Evolutionary conservation across 2,113 vertebrate genomes (phyloP), one percentile per base, ranked within the genome.

Genomic region (Platichthys flesus): DNA sequence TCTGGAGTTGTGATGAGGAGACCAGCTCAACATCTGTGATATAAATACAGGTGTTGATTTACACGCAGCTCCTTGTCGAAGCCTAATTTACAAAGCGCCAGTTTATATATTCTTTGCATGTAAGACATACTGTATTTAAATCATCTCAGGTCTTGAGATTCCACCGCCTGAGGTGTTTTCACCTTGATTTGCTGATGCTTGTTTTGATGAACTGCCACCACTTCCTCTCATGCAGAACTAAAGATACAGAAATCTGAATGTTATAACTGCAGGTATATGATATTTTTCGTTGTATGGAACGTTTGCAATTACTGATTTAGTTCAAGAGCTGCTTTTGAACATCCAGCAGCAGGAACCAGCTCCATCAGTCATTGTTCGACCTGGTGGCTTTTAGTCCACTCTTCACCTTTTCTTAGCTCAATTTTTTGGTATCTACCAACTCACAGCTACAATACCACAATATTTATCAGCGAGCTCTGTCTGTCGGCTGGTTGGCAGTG

Each of bases 21-120:
- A 80, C 80, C 77, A 73, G 2, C 62, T 72, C 55, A 26, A 70
- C 56, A 70, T 69, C 58, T 73, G 74, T 73, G 71, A 51, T 65
- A 24, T 51, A 24, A 65, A 68, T 49, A 57, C 45, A 69, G 61
- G 10, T 21, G 31, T 51, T 70, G 31, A 21, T 37, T 45, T 60
- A 58, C 47, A 42, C 10, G 12, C 40, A 12, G 40, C 40, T 42
- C 40, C 40, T 42, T 42, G 40, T 13, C 42, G 0, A 31, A 61
- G 37, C 4, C 23, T 28, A 63, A 69, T 80, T 67, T 35, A 62
- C 16, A 64, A 15, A 62, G 49, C 40, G 57, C 9, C 9, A 1
- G 14, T 23, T 75, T 57, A 31, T 18, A 28, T 28, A 35, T 18
- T 28, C 12, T 8, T 26, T 2, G 3, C 1, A 51, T 12, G 10